A percentile compares a stretch with the other conserved stretches of the same genome.
Evolutionary conservation across 2,797 vertebrate species (phyloP).

Genomic region (Yasuhikotakia modesta): DNA sequence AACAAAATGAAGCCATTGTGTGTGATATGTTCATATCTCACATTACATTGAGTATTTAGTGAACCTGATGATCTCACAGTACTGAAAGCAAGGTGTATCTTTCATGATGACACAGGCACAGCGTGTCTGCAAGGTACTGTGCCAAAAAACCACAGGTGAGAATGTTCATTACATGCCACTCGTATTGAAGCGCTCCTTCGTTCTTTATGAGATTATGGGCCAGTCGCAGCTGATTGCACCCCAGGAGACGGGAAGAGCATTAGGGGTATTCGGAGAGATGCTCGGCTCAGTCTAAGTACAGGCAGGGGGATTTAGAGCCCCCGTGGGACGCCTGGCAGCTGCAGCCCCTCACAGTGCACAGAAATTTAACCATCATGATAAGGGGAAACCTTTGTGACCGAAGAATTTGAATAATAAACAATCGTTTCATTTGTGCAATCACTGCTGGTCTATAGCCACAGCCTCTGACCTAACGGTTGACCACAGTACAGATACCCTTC

Average conservation of each 20-base stretch:
- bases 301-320: slow-evolving; percentile 46
- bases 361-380: slow-evolving; percentile 48
- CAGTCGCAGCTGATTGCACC: slow-evolving; percentile 41
- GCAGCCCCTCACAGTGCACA: slow-evolving; percentile 27
- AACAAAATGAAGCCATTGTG: slow-evolving; percentile 3
- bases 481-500: slow-evolving; percentile 24
- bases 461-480: slow-evolving; percentile 47
- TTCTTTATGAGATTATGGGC: slow-evolving; percentile 34
- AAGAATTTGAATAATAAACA: slow-evolving; percentile 16
- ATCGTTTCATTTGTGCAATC: slow-evolving; percentile 26
- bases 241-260: slow-evolving; percentile 43
- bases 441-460: slow-evolving; percentile 24
- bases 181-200: slow-evolving; percentile 28
- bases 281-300: slow-evolving; percentile 42
- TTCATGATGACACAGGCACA: slow-evolving; percentile 37
- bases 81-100: slow-evolving; percentile 31
- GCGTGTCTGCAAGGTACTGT: slow-evolving; percentile 6
- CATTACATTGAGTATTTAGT: slow-evolving; percentile 16
- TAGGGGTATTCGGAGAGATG: slow-evolving; percentile 48
- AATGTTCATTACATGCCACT: slow-evolving; percentile 43
- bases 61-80: slow-evolving; percentile 22
- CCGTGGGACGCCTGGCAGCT: slow-evolving; percentile 45
- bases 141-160: slow-evolving; percentile 39
- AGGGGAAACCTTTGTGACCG: slow-evolving; percentile 31
- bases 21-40: slow-evolving; percentile 23